Evolutionary conservation across 1,140 invertebrate genomes (phyloP).

Genomic region (Agrypnia vestita): DNA sequence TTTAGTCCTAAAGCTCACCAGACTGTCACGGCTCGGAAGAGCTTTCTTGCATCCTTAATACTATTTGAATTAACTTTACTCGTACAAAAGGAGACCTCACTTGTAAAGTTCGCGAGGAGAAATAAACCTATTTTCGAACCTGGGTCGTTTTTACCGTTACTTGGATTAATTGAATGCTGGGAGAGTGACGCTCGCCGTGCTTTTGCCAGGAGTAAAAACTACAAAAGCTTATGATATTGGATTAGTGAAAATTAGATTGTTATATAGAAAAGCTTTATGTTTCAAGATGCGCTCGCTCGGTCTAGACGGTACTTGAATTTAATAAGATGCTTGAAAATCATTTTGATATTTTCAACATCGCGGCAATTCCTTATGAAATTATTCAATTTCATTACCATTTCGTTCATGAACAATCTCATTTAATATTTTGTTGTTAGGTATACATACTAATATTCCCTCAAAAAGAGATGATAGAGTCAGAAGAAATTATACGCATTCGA

Average conservation of each 20-base stretch:
- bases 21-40: conserved; percentile 28
- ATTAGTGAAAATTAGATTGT: neutral
- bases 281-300: neutral
- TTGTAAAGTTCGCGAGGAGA: conserved; percentile 31
- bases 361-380: too few species aligned
- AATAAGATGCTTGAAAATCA: too few species aligned
- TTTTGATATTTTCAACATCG: too few species aligned
- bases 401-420: too few species aligned
- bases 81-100: neutral
- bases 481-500: too few species aligned
- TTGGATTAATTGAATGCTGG: conserved; percentile 8
- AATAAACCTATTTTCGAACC: conserved; percentile 27
- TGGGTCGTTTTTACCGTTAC: conserved; percentile 5
- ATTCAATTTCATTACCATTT: too few species aligned
- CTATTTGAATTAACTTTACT: conserved; percentile 41
- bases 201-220: neutral
- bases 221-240: neutral
- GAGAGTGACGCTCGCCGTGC: neutral
- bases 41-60: conserved; percentile 42
- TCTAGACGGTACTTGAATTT: too few species aligned
- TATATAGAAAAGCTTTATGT: neutral
- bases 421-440: too few species aligned
- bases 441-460: too few species aligned
- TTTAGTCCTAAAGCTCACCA: conserved; percentile 10
- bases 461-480: too few species aligned